phyloP scores from a whole-genome alignment of 2,888 invertebrate genomes.

The Trachelus iudaicus region DNA sequence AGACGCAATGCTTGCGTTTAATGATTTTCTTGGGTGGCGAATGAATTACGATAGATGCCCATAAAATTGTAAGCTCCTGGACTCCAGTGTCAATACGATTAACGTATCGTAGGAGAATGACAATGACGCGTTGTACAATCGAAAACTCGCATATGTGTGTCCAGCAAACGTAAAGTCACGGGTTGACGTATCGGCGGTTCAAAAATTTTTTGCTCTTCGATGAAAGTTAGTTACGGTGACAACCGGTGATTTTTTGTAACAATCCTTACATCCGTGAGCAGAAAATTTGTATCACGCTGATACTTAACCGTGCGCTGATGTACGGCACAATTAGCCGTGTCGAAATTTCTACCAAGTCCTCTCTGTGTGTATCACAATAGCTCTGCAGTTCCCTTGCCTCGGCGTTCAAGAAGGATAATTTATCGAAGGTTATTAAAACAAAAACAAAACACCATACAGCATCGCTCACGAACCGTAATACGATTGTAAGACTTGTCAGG shows the following conservation, averaged over 20 bases:
- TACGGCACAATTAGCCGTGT: not conserved
- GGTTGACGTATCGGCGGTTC: not conserved
- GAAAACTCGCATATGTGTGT: not conserved
- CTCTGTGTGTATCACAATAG: constrained; percentile 13
- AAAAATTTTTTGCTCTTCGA: not conserved
- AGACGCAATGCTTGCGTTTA: not conserved
- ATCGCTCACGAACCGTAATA: constrained; percentile 28
- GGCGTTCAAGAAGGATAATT: constrained; percentile 18
- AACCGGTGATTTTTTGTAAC: not conserved
- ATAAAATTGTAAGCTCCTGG: not conserved
- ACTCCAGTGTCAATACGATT: not conserved
- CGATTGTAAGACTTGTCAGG: constrained; percentile 12
- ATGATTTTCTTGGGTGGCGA: not conserved
- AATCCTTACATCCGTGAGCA: not conserved
- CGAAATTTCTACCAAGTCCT: not conserved
- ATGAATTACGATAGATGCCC: not conserved
- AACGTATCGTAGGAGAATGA: not conserved
- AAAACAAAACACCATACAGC: constrained; percentile 37
- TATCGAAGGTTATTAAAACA: constrained; percentile 23
- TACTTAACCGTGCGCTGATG: not conserved
- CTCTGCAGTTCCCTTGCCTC: constrained; percentile 36
- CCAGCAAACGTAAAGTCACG: not conserved
- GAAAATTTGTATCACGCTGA: not conserved
- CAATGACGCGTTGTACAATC: not conserved
- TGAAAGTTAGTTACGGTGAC: not conserved